These are phyloP conservation scores for Marasmarcha lunaedactyla DNA, from an alignment of 2,888 invertebrate genomes.

Conservation along the genomic window DNA sequence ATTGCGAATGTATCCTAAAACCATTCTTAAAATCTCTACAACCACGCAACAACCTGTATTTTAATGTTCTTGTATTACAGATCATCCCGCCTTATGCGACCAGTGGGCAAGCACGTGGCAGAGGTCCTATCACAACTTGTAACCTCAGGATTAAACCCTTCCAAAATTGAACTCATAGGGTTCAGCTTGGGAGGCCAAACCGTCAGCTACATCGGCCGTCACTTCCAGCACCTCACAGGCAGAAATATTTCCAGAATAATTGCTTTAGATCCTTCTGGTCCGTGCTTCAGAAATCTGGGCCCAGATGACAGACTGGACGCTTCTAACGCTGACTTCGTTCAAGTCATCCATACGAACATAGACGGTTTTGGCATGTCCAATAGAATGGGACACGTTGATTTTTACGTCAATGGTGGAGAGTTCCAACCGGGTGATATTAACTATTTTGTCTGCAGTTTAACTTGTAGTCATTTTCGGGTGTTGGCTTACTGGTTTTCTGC, in stretches of 20 bases:
- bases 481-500: conserved; percentile 41
- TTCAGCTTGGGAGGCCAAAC: conserved; percentile 58
- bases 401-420: conserved; percentile 57
- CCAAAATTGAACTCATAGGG: conserved; percentile 43
- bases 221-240: conserved; percentile 42
- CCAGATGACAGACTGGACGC: conserved; percentile 35
- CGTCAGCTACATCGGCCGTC: conserved; percentile 43
- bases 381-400: conserved; percentile 52
- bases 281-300: conserved; percentile 35
- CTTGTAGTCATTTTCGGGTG: conserved; percentile 54
- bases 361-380: conserved; percentile 57
- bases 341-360: conserved; percentile 56
- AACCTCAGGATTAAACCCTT: conserved; percentile 37
- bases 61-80: too few relatives aligned
- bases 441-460: conserved; percentile 40
- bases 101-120: conserved; percentile 54
- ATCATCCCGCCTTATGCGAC: conserved; percentile 54
- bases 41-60: too few relatives aligned
- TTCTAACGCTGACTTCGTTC: conserved; percentile 50
- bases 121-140: conserved; percentile 41
- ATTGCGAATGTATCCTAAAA: too few relatives aligned
- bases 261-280: conserved; percentile 52
- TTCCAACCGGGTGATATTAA: conserved; percentile 48
- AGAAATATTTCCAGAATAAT: conserved; percentile 47
- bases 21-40: too few relatives aligned